These are phyloP conservation scores for Microcebus jonahi DNA, from an alignment of 2,113 vertebrate genomes.

Conservation along the genomic window DNA sequence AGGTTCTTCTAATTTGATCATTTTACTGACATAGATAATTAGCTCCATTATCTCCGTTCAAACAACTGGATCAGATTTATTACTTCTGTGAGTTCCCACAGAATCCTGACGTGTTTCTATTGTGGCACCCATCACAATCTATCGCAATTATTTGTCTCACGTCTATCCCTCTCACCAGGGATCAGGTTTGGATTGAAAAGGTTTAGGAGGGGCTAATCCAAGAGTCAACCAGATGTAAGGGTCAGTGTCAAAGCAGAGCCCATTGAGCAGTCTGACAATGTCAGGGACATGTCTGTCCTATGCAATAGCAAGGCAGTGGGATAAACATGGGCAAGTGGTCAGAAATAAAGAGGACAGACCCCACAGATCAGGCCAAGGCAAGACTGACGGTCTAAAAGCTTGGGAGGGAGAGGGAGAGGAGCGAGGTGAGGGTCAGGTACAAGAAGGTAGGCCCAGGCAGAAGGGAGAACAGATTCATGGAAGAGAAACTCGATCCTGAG, in stretches of 20 bases:
- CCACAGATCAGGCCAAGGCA: neutral
- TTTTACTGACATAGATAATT: constrained; percentile 36
- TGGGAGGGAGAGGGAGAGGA: neutral
- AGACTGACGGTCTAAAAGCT: neutral
- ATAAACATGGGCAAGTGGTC: neutral
- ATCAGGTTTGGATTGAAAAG: neutral
- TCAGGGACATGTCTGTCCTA: neutral
- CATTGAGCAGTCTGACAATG: neutral
- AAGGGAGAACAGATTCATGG: neutral
- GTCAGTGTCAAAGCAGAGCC: neutral
- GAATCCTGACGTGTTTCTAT: neutral
- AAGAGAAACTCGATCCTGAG: neutral
- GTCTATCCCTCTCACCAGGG: neutral
- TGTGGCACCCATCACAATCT: neutral
- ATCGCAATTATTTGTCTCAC: neutral
- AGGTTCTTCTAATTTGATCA: constrained; percentile 23
- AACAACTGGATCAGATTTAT: constrained; percentile 21
- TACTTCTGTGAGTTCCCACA: neutral
- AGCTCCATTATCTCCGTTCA: constrained; percentile 46
- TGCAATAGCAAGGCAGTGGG: neutral
- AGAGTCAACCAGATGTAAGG: neutral
- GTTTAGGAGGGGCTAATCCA: neutral
- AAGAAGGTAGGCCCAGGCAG: neutral
- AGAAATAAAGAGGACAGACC: neutral
- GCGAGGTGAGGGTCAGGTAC: neutral